Base-by-base conservation (phyloP, 37 sponge, comb jelly and placozoan species). In the Oopsacas minuta region DNA sequence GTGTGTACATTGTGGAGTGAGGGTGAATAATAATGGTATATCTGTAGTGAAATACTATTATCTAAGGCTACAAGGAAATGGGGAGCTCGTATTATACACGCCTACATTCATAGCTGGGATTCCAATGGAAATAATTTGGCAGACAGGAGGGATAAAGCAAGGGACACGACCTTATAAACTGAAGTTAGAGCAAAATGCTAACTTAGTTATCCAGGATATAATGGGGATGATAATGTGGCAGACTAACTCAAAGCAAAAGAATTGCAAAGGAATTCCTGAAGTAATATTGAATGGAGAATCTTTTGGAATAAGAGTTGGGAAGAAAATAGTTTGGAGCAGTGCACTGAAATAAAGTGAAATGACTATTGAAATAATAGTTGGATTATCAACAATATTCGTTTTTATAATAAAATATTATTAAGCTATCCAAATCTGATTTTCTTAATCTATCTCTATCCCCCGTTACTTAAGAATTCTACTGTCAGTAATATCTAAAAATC, bases 271-370 rank as follows among this genome's bases (percentile, higher is more conserved):
- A 61, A 61, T n/a, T 25, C 75, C 75, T 32, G 75, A 61, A 61
- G 5, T 61, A 20, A 3, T 61, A 5, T 34, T 61, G 1, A n/a
- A 34, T 34, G 75, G 75, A 25, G 75, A 61, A n/a, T 61, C 75
- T 25, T 61, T 61, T 61, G 75, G 75, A 12, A 61, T 61, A 10
- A 61, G 75, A 61, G 75, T 61, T 61, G 75, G 75, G 28, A 61
- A 61, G 75, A 61, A 61, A 61, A 3, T 61, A 25, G 30, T 61
- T 12, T 61, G 75, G 75, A 61, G 49, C 49, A 42, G 49, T 42
- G 49, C 49, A 42, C 15, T 8, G 49, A 42, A 42, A 8, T 42
- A 15, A 42, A 42, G 49, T 17, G 49, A 42, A 15, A 42, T 8
- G 15, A 42, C 8, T 42, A 42, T 42, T 17, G 8, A n/a, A n/a